A percentile compares a stretch with the other conserved stretches of the same genome.
phyloP scores from a whole-genome alignment of 2,797 vertebrate species.

The Melopsittacus undulatus region DNA sequence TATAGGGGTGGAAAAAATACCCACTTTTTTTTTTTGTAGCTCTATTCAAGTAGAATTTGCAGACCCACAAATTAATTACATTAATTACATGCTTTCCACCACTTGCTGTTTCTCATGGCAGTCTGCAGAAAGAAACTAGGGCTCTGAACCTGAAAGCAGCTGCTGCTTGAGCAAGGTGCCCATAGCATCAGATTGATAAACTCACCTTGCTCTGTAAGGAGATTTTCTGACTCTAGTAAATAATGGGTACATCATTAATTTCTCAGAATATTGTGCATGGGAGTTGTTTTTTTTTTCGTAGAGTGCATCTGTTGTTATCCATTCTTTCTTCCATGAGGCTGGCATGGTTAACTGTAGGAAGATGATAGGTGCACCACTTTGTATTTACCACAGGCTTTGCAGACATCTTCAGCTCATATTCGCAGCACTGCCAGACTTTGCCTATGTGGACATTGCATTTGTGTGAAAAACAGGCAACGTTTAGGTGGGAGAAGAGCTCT shows the following conservation, averaged over 20 bases:
- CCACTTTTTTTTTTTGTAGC: background rate
- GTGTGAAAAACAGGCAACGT: fast-evolving
- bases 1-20: background rate
- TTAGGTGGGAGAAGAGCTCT: background rate
- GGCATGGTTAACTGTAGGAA: background rate
- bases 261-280: fast-evolving
- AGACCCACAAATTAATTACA: background rate
- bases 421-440: background rate
- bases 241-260: fast-evolving
- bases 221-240: background rate
- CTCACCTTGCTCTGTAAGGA: background rate
- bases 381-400: background rate
- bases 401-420: background rate
- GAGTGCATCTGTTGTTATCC: fast-evolving
- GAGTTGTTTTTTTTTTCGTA: fast-evolving
- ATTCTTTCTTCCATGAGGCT: fast-evolving
- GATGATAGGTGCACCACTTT: fast-evolving
- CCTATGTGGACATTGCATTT: fast-evolving
- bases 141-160: background rate
- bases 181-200: fast-evolving
- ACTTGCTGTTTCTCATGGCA: background rate
- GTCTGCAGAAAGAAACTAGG: background rate
- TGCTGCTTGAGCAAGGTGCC: background rate
- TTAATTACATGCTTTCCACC: background rate
- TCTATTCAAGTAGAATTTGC: background rate